These are phyloP conservation scores for Sturnus vulgaris DNA, from an alignment of 2,113 vertebrate genomes.

Conservation along the genomic window DNA sequence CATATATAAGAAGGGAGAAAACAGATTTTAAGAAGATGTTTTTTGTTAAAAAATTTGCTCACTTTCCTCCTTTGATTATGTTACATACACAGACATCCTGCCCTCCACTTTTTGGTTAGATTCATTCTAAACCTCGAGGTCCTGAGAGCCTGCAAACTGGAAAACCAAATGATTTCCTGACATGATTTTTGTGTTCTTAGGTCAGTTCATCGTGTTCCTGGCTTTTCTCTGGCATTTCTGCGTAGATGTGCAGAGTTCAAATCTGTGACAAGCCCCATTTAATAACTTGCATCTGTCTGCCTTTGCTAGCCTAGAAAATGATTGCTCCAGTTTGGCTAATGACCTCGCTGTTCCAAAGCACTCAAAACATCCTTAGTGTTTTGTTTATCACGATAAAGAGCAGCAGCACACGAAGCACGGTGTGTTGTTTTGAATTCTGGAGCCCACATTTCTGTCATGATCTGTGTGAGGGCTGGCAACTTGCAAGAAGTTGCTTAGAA, in stretches of 20 bases:
- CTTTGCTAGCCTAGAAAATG: slow-evolving; percentile 14
- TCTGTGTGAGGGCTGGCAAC: neutral
- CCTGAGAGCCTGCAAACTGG: neutral
- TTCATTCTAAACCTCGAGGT: neutral
- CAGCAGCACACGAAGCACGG: neutral
- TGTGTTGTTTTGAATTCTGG: neutral
- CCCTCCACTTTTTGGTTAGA: neutral
- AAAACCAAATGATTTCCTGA: slow-evolving; percentile 25
- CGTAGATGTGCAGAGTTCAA: slow-evolving; percentile 16
- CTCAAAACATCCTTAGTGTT: neutral
- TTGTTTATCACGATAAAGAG: neutral
- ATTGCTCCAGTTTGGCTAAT: slow-evolving; percentile 11
- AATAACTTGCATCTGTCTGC: slow-evolving; percentile 64
- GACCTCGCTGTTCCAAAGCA: neutral
- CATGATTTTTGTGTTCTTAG: neutral
- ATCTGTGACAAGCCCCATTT: slow-evolving; percentile 45
- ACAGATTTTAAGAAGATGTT: neutral
- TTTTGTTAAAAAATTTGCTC: neutral
- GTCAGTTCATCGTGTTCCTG: slow-evolving; percentile 57
- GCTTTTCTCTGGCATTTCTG: slow-evolving; percentile 30
- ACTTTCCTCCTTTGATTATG: neutral
- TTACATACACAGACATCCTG: neutral
- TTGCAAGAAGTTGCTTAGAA: neutral
- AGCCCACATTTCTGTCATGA: neutral
- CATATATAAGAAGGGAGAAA: neutral